Conservation (phyloP, 2,113 vertebrate species). For the Mesocricetus auratus region DNA sequence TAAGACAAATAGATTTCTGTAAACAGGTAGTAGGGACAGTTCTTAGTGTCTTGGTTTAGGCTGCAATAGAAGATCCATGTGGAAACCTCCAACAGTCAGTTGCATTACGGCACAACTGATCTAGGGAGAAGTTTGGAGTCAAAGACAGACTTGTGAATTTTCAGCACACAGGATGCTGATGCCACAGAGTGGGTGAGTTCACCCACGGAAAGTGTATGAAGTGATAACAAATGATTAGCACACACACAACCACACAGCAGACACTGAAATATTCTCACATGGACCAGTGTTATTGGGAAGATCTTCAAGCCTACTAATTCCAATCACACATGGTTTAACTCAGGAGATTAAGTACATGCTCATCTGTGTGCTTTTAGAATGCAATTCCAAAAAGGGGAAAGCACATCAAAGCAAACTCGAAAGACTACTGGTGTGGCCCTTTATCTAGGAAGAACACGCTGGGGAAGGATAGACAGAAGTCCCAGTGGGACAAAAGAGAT, state of each 20-base stretch:
- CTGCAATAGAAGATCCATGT: background rate
- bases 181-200: background rate
- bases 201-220: fast-evolving
- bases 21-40: background rate
- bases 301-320: background rate
- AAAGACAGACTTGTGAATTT: background rate
- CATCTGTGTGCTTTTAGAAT: background rate
- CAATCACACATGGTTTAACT: background rate
- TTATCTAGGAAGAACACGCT: background rate
- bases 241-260: background rate
- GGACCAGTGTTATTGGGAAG: background rate
- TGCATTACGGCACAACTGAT: background rate
- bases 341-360: too few relatives aligned
- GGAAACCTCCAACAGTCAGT: background rate
- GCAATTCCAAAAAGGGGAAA: background rate
- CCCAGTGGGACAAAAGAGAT: background rate
- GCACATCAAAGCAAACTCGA: background rate
- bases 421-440: background rate
- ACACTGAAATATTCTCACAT: background rate
- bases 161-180: background rate
- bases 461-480: background rate
- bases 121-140: background rate
- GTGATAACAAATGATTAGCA: background rate
- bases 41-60: background rate
- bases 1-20: background rate